Conservation (phyloP, 2,113 vertebrate species). For the Paraplagusia blochii region DNA sequence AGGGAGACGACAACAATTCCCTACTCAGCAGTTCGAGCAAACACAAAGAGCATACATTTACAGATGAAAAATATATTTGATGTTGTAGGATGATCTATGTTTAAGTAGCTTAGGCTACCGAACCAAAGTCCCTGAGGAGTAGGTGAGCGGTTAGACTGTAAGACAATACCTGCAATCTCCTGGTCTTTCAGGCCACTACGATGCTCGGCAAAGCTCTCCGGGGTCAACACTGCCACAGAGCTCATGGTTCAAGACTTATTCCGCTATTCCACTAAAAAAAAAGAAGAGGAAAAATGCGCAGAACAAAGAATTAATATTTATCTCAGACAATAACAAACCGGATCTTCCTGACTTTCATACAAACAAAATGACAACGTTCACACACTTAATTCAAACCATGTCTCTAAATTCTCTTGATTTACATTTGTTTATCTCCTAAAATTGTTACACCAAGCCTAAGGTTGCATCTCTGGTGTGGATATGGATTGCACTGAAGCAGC, state of each 20-base stretch:
- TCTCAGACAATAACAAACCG: background rate
- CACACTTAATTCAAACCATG: background rate
- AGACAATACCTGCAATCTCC: slow-evolving; percentile 68
- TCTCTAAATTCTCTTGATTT: slow-evolving; percentile 3
- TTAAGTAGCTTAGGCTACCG: background rate
- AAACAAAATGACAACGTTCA: background rate
- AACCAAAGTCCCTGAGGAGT: background rate
- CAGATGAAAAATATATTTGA: background rate
- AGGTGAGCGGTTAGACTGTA: background rate
- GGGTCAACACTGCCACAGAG: slow-evolving; percentile 80
- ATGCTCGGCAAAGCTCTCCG: slow-evolving; percentile 81
- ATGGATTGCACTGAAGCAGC: slow-evolving; percentile 3
- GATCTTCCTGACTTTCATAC: slow-evolving; percentile 2
- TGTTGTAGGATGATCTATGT: background rate
- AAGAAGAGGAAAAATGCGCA: background rate
- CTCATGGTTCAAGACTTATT: slow-evolving; percentile 82
- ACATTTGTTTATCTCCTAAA: too few relatives aligned
- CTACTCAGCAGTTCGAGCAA: too few relatives aligned
- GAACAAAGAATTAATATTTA: too few relatives aligned
- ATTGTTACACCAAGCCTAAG: background rate
- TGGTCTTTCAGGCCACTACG: slow-evolving; percentile 77
- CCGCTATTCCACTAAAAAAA: slow-evolving; percentile 70
- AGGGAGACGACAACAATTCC: background rate
- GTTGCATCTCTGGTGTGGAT: slow-evolving; percentile 34
- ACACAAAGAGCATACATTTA: background rate